Percentiles rank a stretch among this genome's conserved stretches.
These are phyloP conservation scores for Spongilla lacustris DNA, from an alignment of 37 sponge, comb jelly and placozoan species.

Conservation along the genomic window DNA sequence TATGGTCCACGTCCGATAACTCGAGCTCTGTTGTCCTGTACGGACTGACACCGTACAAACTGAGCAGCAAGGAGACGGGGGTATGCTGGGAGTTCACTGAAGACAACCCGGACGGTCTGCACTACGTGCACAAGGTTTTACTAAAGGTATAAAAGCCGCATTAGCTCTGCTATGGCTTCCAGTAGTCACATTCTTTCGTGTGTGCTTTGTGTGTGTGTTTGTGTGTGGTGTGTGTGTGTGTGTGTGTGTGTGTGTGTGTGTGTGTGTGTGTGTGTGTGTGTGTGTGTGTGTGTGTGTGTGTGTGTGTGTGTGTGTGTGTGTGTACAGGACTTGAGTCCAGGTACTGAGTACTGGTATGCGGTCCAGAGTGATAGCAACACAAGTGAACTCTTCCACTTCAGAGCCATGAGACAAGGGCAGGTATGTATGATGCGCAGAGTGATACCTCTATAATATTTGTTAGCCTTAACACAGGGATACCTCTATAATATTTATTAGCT, in stretches of 20 bases:
- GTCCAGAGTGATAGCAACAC: conserved; percentile 8
- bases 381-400: conserved; percentile 18
- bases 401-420: conserved; percentile 20
- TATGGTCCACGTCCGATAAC: conserved; percentile 24
- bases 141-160: neutral
- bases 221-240: neutral
- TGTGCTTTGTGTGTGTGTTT: neutral
- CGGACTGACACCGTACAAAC: neutral
- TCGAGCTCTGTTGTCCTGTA: conserved; percentile 1
- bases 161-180: neutral
- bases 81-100: conserved; percentile 32
- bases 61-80: neutral
- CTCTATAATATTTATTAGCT: too few relatives aligned
- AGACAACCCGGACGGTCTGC: conserved; percentile 39
- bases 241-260: neutral
- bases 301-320: neutral
- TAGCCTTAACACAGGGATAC: too few relatives aligned
- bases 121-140: conserved; percentile 28
- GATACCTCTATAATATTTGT: too few relatives aligned
- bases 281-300: neutral
- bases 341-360: conserved; percentile 15
- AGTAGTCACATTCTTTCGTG: too few relatives aligned
- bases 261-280: neutral
- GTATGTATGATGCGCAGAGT: neutral
- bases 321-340: conserved; percentile 13